These are phyloP conservation scores for Aporophyla nigra DNA, from an alignment of 2,888 invertebrate species.

Conservation along the genomic window DNA sequence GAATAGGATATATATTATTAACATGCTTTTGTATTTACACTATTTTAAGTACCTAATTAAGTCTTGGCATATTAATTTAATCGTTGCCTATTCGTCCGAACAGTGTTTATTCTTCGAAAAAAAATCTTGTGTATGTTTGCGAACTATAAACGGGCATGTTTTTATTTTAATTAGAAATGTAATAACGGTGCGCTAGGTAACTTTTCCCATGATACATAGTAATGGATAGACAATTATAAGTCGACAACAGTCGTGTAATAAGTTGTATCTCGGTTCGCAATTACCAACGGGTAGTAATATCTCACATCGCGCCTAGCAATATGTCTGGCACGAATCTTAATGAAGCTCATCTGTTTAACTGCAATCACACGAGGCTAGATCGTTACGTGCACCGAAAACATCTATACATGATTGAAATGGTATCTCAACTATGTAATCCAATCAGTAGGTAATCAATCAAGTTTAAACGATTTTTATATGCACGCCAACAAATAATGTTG, in stretches of 20 bases:
- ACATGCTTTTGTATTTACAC: slow-evolving; percentile 23
- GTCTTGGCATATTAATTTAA: neutral
- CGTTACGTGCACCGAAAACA: slow-evolving; percentile 51
- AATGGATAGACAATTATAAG: slow-evolving; percentile 56
- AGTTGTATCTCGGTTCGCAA: slow-evolving; percentile 53
- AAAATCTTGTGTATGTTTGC: neutral
- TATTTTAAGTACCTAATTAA: slow-evolving; percentile 19
- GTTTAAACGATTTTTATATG: slow-evolving; percentile 48
- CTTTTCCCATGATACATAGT: slow-evolving; percentile 30
- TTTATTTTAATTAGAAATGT: slow-evolving; percentile 1
- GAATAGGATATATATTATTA: slow-evolving; percentile 28
- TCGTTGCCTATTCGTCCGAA: neutral
- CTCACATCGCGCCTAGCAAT: slow-evolving; percentile 55
- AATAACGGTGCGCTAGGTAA: slow-evolving; percentile 3
- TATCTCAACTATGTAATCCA: slow-evolving; percentile 47
- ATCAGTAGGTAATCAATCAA: slow-evolving; percentile 58
- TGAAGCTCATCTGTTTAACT: slow-evolving; percentile 65
- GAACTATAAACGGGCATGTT: neutral
- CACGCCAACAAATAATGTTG: slow-evolving; percentile 39
- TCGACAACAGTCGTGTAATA: slow-evolving; percentile 58
- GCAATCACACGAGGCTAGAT: slow-evolving; percentile 45
- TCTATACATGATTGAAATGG: slow-evolving; percentile 42
- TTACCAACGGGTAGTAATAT: slow-evolving; percentile 58
- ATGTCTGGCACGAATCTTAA: slow-evolving; percentile 62
- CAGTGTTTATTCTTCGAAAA: neutral